Evolutionary conservation across 2,888 invertebrate species (phyloP).

Genomic region (Melinopterus prodromus): DNA sequence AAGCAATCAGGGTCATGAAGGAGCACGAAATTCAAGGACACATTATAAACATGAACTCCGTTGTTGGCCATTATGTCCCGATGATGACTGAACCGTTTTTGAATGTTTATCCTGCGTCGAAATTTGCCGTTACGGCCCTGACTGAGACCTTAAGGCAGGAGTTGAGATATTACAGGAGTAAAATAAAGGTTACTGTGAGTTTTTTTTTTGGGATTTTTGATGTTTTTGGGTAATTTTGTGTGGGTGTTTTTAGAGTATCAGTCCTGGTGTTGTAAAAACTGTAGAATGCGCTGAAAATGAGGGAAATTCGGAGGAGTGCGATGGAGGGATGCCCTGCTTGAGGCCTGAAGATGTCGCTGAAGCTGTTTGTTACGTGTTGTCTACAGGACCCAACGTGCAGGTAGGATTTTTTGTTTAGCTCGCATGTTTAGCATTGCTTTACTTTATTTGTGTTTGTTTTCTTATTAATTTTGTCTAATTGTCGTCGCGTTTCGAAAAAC

Average conservation of each 20-base stretch:
- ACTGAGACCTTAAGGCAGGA: constrained; percentile 63
- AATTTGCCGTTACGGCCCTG: constrained; percentile 63
- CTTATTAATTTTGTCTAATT: too few relatives aligned
- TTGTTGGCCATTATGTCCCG: constrained; percentile 46
- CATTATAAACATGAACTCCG: constrained; percentile 67
- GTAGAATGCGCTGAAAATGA: constrained; percentile 33
- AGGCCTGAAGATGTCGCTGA: constrained; percentile 42
- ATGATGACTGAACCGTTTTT: constrained; percentile 43
- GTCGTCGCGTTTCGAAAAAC: too few relatives aligned
- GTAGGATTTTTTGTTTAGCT: constrained; percentile 27
- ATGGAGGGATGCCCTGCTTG: constrained; percentile 34
- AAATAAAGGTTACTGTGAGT: constrained; percentile 59
- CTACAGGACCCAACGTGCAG: constrained; percentile 42
- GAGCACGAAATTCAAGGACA: constrained; percentile 64
- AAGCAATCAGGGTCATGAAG: constrained; percentile 65
- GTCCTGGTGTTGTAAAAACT: constrained; percentile 43
- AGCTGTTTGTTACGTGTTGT: constrained; percentile 40
- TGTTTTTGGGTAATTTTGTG: background rate
- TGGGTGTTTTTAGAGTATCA: constrained; percentile 40
- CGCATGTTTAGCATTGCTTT: background rate
- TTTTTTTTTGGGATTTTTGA: background rate
- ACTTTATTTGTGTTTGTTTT: background rate
- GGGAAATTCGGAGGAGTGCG: constrained; percentile 29
- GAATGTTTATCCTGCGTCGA: constrained; percentile 63
- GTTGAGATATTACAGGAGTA: constrained; percentile 53